Base-by-base conservation (phyloP, 2,113 vertebrate genomes). In the Phaetusa simplex region DNA sequence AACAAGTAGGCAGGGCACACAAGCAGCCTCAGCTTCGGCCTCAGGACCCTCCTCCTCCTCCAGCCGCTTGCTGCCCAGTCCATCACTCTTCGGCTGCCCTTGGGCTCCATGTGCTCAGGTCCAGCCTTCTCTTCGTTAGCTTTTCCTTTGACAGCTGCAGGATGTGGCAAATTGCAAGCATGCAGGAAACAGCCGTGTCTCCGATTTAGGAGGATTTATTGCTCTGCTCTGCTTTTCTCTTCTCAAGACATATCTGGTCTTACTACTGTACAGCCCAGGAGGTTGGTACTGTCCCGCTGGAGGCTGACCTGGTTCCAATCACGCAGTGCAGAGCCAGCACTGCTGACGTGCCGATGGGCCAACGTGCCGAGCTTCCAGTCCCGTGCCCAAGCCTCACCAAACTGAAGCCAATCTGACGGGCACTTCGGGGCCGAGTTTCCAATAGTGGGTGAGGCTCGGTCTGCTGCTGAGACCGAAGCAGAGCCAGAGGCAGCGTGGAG, bases 381-480 rank as follows among this genome's bases (percentile, higher is more conserved):
- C 71, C 16, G 3, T 6, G 34, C n/a, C 34, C 14, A n/a, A 53
- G 13, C 12, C 45, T 42, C 26, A 17, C 50, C 47, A 40, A 27
- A 17, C n/a, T 43, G 45, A 55, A 87, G 47, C 22, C 65, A 20
- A 4, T 13, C 59, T 45, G 72, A 32, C 47, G 15, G 8, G 6
- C 6, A 2, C 18, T 38, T 22, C 19, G 16, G 52, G 36, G 47
- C 20, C 16, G 8, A 9, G 19, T 56, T 40, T 38, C 32, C 47
- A 32, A 9, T 0, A n/a, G n/a, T 1, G 4, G 27, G 29, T 27
- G 38, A 32, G 20, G 22, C n/a, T 72, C 52, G 5, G 26, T 2
- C 26, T 76, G 77, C 52, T 87, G 23, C 36, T 34, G 70, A 36
- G 65, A 12, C 30, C 8, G 6, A 38, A 9, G 59, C 15, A 34